Evolutionary conservation across 2,113 vertebrate genomes (phyloP), one percentile per base, ranked within the genome.

Genomic region (Cyprinodon variegatus): DNA sequence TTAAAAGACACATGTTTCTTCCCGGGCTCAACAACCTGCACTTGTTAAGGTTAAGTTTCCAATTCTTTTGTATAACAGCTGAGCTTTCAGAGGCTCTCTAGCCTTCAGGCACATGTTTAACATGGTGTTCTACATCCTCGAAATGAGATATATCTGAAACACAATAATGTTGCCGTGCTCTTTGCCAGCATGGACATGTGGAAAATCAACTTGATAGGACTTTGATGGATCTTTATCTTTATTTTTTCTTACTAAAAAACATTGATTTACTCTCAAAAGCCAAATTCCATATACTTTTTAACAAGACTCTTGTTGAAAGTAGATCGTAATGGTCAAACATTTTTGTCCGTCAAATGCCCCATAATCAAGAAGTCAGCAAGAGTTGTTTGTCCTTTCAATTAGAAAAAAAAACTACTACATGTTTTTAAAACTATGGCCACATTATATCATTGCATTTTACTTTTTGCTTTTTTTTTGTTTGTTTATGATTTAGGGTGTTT

Each of bases 81-180:
- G 10, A 83, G 74, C 84, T 77, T 84, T 79, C 74, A 81, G 67
- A 67, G 11, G 11, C 39, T 4, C 67, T 50, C 62, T 63, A 46
- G 82, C 67, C 73, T 57, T 73, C 72, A 66, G 76, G 64, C 36
- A 17, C 64, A 68, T 59, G 64, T 70, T 60, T 39, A 46, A 82
- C 70, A 53, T 53, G 50, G 4, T 53, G 17, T 53, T 53, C 50
- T 17, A 57, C 50, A 57, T 57, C 8, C 50, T 57, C n/a, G 6
- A 57, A 57, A 53, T 20, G 17, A 57, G 50, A 6, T 20, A 57
- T 17, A 57, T 57, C 17, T n/a, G 14, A n/a, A 57, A 7, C 9
- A 9, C 17, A 57, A n/a, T 53, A 53, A 17, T 8, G 50, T 17
- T 53, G 20, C 17, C 4, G 3, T 57, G 50, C 3, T 57, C 17